Evolutionary conservation across 2,113 vertebrate species (phyloP).

Genomic region (Pelecanus crispus): DNA sequence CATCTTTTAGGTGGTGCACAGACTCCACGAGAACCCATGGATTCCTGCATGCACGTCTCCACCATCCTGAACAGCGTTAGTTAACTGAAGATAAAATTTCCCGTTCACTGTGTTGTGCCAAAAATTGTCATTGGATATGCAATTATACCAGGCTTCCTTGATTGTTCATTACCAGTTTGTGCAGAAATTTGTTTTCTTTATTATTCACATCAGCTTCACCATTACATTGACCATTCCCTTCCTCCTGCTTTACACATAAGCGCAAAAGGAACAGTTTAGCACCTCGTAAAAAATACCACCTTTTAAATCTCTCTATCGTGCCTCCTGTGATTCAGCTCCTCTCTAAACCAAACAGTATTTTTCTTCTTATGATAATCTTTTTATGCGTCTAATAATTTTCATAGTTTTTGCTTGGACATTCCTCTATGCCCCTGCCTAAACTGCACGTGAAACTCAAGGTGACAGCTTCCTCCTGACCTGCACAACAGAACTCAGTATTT

Average conservation of each 20-base stretch:
- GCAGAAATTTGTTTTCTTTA: neutral
- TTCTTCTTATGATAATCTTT: neutral
- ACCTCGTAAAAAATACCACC: neutral
- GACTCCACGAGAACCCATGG: neutral
- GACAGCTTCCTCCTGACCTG: neutral
- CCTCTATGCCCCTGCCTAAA: neutral
- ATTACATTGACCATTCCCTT: neutral
- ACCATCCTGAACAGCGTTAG: too few species aligned
- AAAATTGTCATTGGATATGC: neutral
- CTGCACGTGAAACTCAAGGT: neutral
- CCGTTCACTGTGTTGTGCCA: neutral
- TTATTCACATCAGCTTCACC: neutral
- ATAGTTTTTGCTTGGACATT: fast-evolving
- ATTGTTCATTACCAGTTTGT: neutral
- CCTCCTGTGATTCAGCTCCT: neutral
- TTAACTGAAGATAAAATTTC: neutral
- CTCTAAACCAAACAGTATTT: neutral
- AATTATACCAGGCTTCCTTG: neutral
- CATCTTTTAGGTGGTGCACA: too few species aligned
- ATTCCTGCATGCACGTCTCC: neutral
- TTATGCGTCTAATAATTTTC: neutral
- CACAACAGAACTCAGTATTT: neutral
- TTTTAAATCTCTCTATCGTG: neutral
- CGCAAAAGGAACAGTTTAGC: neutral
- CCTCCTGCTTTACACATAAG: neutral